Conservation (phyloP, 2,888 invertebrate genomes). For the Artemia sinica region DNA sequence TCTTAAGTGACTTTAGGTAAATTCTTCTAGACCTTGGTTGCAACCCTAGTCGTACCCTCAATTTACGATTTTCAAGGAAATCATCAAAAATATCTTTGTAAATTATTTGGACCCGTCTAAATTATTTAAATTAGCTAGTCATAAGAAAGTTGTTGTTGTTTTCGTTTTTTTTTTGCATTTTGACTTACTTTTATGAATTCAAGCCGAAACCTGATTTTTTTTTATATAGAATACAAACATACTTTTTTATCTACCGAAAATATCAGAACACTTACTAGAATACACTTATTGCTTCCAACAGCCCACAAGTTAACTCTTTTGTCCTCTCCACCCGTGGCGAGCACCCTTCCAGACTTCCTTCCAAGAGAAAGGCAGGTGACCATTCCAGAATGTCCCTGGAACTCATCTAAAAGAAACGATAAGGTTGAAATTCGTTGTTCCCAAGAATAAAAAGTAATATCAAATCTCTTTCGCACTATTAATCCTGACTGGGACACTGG, state of each 20-base stretch:
- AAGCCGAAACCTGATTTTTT: not conserved
- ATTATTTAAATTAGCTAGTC: too few species aligned
- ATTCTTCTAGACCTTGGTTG: too few species aligned
- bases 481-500: too few species aligned
- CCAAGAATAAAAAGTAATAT: not conserved
- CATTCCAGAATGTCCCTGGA: conserved; percentile 60
- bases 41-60: too few species aligned
- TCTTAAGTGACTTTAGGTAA: too few species aligned
- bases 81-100: too few species aligned
- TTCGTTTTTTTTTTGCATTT: not conserved
- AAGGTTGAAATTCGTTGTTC: not conserved
- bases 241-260: too few species aligned
- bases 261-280: conserved; percentile 49
- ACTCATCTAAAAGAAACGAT: conserved; percentile 41
- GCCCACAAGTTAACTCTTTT: conserved; percentile 95
- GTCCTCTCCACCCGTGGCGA: conserved; percentile 89
- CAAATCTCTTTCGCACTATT: too few species aligned
- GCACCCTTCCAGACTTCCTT: conserved; percentile 72
- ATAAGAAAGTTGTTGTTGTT: too few species aligned
- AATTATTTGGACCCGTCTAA: too few species aligned
- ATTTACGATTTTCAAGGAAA: too few species aligned
- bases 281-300: conserved; percentile 80
- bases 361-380: conserved; percentile 76
- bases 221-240: too few species aligned
- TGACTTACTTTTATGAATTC: not conserved